Percentiles rank a stretch among this genome's conserved stretches.
Conservation (phyloP, 2,888 invertebrate genomes). For the Folsomia candida region DNA sequence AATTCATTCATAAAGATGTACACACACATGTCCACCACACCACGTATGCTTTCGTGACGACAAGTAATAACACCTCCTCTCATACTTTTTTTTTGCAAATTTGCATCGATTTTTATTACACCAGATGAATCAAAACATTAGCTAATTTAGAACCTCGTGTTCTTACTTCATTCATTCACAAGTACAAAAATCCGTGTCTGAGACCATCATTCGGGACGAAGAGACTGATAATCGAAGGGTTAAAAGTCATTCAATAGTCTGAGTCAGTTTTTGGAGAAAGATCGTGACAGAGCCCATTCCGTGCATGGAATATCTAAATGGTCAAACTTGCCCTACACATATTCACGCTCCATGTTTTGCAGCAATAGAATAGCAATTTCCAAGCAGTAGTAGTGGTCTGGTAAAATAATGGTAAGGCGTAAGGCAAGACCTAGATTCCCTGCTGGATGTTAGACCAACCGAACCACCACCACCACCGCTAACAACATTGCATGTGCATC, state of each 20-base stretch:
- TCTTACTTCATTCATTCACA: not conserved
- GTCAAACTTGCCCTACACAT: slow-evolving; percentile 25
- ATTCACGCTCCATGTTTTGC: not conserved
- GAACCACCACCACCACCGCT: too few species aligned
- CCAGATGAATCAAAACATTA: too few species aligned
- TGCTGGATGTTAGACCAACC: not conserved
- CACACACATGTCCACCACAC: not conserved
- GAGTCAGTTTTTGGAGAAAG: slow-evolving; percentile 19
- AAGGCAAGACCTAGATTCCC: not conserved
- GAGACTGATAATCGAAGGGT: not conserved
- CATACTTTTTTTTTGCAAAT: not conserved
- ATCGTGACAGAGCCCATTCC: slow-evolving; percentile 29
- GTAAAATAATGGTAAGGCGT: not conserved
- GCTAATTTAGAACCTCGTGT: too few species aligned
- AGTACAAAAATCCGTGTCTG: too few species aligned
- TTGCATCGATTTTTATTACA: not conserved
- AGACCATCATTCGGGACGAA: too few species aligned
- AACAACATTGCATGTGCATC: slow-evolving; percentile 36
- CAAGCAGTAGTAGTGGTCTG: not conserved
- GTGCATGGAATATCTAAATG: slow-evolving; percentile 36
- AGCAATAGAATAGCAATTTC: not conserved
- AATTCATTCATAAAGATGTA: not conserved
- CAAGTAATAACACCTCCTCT: too few species aligned
- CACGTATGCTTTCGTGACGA: not conserved
- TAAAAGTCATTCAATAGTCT: not conserved